phyloP scores from a whole-genome alignment of 2,888 invertebrate species.

The Drosophila anomalipes region DNA sequence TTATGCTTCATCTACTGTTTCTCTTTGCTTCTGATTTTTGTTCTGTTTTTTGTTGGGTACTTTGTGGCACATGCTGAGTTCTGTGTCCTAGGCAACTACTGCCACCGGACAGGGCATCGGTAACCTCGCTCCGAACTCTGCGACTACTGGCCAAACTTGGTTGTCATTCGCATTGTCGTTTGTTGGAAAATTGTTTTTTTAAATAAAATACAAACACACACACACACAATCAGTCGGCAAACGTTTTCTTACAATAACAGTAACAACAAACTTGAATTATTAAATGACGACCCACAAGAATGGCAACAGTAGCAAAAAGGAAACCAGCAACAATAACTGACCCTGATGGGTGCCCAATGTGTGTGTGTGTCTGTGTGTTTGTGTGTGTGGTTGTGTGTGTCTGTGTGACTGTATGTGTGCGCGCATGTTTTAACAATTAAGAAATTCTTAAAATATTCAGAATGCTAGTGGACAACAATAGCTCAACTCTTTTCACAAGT shows the following conservation, averaged over 20 bases:
- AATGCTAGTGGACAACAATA: slow-evolving; percentile 47
- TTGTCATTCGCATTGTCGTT: slow-evolving; percentile 68
- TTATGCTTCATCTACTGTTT: slow-evolving; percentile 76
- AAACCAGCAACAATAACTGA: slow-evolving; percentile 31
- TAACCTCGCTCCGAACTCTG: slow-evolving; percentile 4
- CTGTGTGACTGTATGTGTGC: slow-evolving; percentile 12
- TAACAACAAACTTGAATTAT: slow-evolving; percentile 67
- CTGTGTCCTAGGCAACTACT: slow-evolving; percentile 44
- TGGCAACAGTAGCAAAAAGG: slow-evolving; percentile 30
- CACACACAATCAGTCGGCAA: slow-evolving; percentile 22
- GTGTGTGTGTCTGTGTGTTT: neutral
- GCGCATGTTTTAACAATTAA: slow-evolving; percentile 67
- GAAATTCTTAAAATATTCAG: slow-evolving; percentile 71
- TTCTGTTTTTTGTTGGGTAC: slow-evolving; percentile 45
- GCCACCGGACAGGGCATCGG: slow-evolving; percentile 24
- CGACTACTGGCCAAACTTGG: slow-evolving; percentile 57
- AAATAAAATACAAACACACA: slow-evolving; percentile 54
- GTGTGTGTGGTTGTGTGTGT: neutral
- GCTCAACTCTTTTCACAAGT: slow-evolving; percentile 32
- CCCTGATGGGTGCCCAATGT: slow-evolving; percentile 26
- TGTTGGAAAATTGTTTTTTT: slow-evolving; percentile 71
- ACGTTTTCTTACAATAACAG: slow-evolving; percentile 46
- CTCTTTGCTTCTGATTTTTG: slow-evolving; percentile 50
- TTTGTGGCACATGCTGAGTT: slow-evolving; percentile 75
- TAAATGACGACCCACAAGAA: slow-evolving; percentile 66